Evolutionary conservation across 2,113 vertebrate genomes (phyloP), one percentile per base, ranked within the genome.

Genomic region (Neotoma lepida): DNA sequence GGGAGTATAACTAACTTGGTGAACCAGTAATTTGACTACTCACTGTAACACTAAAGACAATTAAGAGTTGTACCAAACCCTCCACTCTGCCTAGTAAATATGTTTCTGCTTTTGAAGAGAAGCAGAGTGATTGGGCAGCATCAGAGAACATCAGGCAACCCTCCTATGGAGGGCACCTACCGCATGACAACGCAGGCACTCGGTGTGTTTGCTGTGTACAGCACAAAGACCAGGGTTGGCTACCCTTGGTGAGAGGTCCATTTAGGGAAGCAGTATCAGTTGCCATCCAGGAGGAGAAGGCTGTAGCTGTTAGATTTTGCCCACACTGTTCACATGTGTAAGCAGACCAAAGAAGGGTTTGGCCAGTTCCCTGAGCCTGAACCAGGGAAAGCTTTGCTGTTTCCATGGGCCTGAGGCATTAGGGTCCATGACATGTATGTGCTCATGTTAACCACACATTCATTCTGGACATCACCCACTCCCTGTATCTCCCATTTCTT

Each of bases 1-100:
- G 17, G n/a, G 64, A 46, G 86, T 41, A 54, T 61, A 68, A 95
- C 76, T 89, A 86, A 82, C 7, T 64, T 70, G 28, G 24, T 51
- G 86, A 90, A 80, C 39, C 15, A 87, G 18, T 81, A 46, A 81
- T 95, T 85, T 92, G 85, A 94, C 44, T 58, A 15, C 6, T 35
- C 9, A 70, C 4, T 91, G 1, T 91, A 56, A 86, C 28, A 6
- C 4, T 89, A 78, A 84, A 84, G 41, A 93, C 9, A 41, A 63
- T 63, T 39, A 90, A 85, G 9, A 80, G 66, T 6, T 91, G 2
- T 76, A 66, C 12, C 84, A 89, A 90, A 71, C 68, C 8, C 4
- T 85, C 2, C 44, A 22, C 6, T 93, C 30, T 76, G 56, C 26
- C 64, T 68, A 87, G 8, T 33, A 86, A 94, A 82, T 68, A 39